phyloP scores from a whole-genome alignment of 2,113 vertebrate genomes.

The Ceyx melanurus region DNA sequence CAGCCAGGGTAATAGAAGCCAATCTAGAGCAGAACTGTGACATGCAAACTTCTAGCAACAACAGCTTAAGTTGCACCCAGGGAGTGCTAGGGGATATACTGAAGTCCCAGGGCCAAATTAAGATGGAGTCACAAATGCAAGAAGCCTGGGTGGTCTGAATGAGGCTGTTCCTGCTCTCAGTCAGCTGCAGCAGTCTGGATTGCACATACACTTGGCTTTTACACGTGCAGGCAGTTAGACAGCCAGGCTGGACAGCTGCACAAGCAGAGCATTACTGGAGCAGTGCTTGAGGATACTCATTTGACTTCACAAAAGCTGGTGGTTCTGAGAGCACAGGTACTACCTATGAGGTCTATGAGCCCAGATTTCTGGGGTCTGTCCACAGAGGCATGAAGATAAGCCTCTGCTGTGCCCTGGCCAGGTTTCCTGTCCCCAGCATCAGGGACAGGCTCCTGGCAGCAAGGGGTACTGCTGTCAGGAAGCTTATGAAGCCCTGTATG shows the following conservation, averaged over 20 bases:
- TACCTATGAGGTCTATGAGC: neutral
- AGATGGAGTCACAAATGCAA: neutral
- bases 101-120: neutral
- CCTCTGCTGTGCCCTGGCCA: neutral
- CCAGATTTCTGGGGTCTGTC: neutral
- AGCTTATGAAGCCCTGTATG: neutral
- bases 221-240: neutral
- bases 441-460: neutral
- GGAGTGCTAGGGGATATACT: neutral
- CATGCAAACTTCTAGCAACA: neutral
- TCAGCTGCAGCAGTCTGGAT: neutral
- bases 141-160: neutral
- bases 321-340: neutral
- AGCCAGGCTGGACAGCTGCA: neutral
- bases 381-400: neutral
- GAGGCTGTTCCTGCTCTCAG: neutral
- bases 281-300: neutral
- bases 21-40: neutral
- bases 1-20: neutral
- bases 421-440: neutral
- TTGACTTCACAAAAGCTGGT: neutral
- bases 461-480: fast-evolving
- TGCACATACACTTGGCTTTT: neutral
- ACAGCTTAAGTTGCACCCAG: neutral
- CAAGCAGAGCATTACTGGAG: neutral